phyloP scores from a whole-genome alignment of 1,140 invertebrate genomes.

The Pristionchus pacificus region DNA sequence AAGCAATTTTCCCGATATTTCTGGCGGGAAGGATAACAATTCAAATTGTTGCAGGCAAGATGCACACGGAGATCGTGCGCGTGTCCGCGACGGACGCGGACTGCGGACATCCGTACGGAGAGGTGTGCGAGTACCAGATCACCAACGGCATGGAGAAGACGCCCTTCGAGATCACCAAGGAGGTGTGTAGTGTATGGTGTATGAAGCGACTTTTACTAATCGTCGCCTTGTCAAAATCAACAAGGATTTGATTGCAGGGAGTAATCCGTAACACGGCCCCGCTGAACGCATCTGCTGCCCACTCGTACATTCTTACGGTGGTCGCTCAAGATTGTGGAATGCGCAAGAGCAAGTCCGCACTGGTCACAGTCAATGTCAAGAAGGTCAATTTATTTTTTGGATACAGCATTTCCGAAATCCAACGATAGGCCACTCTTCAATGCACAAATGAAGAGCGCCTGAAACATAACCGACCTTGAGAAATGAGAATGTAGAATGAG shows the following conservation, averaged over 20 bases:
- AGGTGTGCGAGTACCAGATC: slow-evolving; percentile 56
- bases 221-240: too few species aligned
- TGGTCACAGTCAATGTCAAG: slow-evolving; percentile 53
- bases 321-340: slow-evolving; percentile 56
- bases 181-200: not conserved
- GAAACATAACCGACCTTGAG: too few species aligned
- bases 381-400: slow-evolving; percentile 29
- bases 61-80: slow-evolving; percentile 45
- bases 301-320: slow-evolving; percentile 55
- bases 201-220: too few species aligned
- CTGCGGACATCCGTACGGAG: slow-evolving; percentile 55
- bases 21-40: slow-evolving; percentile 5
- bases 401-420: too few species aligned
- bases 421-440: too few species aligned
- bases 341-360: slow-evolving; percentile 49
- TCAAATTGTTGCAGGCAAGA: slow-evolving; percentile 39
- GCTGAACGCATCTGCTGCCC: slow-evolving; percentile 44
- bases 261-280: slow-evolving; percentile 46
- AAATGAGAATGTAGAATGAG: too few species aligned
- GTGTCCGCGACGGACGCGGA: slow-evolving; percentile 47
- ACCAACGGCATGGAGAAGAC: slow-evolving; percentile 45
- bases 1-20: too few species aligned
- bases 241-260: slow-evolving; percentile 22
- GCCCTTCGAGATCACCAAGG: not conserved
- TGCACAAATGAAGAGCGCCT: too few species aligned